Conservation (phyloP, 2,113 vertebrate species). For the Apteryx owenii region DNA sequence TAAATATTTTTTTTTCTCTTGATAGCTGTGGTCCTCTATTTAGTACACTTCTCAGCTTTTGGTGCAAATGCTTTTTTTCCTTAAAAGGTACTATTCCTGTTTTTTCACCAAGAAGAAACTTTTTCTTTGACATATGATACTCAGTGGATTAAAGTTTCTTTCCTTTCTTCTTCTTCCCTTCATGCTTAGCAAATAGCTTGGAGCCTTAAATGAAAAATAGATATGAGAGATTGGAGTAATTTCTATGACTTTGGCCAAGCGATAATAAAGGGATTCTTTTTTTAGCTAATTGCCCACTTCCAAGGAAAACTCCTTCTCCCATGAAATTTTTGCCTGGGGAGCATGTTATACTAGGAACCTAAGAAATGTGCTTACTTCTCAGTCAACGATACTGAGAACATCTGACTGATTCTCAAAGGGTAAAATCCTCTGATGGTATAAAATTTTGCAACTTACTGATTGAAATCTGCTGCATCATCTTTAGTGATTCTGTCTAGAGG, state of each 20-base stretch:
- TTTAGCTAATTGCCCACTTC: slow-evolving; percentile 31
- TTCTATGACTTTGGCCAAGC: not conserved
- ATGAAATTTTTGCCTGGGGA: slow-evolving; percentile 8
- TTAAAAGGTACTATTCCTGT: not conserved
- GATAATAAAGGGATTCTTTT: slow-evolving; percentile 2
- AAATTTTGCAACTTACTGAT: not conserved
- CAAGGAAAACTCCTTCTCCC: not conserved
- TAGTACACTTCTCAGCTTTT: not conserved
- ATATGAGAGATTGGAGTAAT: not conserved
- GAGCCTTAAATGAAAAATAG: slow-evolving; percentile 36
- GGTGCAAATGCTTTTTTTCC: not conserved
- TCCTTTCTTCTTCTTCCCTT: not conserved
- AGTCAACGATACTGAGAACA: not conserved
- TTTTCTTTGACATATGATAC: not conserved
- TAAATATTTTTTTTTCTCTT: not conserved
- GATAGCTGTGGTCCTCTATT: not conserved
- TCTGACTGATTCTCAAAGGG: not conserved
- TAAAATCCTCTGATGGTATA: not conserved
- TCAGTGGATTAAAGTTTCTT: not conserved
- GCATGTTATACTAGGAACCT: not conserved
- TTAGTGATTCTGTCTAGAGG: not conserved
- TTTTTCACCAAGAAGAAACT: not conserved
- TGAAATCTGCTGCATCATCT: not conserved
- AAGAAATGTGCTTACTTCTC: not conserved
- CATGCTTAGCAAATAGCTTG: slow-evolving; percentile 22